phyloP scores from a whole-genome alignment of 2,888 invertebrate genomes.

The Catocala fraxini region DNA sequence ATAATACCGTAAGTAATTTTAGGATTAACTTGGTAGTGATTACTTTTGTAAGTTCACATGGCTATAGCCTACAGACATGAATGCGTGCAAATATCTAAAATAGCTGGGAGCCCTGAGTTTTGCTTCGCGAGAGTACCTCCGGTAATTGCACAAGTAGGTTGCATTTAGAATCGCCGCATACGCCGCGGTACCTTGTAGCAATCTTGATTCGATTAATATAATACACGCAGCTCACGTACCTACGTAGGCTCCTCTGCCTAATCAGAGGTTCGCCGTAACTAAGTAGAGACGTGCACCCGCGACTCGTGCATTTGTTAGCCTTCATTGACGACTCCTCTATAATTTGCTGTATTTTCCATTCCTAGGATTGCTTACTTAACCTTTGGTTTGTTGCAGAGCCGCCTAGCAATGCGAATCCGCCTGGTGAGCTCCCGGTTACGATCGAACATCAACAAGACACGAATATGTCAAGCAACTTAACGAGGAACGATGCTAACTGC shows the following conservation, averaged over 20 bases:
- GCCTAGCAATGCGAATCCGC: slow-evolving; percentile 70
- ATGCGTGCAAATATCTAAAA: slow-evolving; percentile 77
- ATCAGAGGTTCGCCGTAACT: slow-evolving; percentile 61
- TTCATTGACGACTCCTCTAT: slow-evolving; percentile 57
- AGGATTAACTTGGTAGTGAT: neutral
- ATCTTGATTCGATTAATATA: slow-evolving; percentile 80
- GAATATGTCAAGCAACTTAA: slow-evolving; percentile 90
- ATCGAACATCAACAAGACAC: slow-evolving; percentile 93
- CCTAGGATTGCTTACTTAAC: slow-evolving; percentile 37
- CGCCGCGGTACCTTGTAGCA: slow-evolving; percentile 57
- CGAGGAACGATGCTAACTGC: slow-evolving; percentile 94
- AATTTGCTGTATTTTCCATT: slow-evolving; percentile 48
- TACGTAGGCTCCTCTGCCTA: slow-evolving; percentile 57
- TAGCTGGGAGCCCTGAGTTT: slow-evolving; percentile 66
- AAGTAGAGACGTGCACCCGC: slow-evolving; percentile 56
- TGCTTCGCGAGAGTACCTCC: slow-evolving; percentile 48
- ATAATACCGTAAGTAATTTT: no score
- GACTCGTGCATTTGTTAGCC: slow-evolving; percentile 65
- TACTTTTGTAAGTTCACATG: neutral
- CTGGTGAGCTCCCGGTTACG: slow-evolving; percentile 90
- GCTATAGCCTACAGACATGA: slow-evolving; percentile 30
- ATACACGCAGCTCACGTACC: slow-evolving; percentile 66
- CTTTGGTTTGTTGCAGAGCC: slow-evolving; percentile 82
- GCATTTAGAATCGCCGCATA: slow-evolving; percentile 65
- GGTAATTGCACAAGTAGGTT: slow-evolving; percentile 72